These are phyloP conservation scores for Pinna nobilis DNA, from an alignment of 1,140 invertebrate genomes.

Conservation along the genomic window DNA sequence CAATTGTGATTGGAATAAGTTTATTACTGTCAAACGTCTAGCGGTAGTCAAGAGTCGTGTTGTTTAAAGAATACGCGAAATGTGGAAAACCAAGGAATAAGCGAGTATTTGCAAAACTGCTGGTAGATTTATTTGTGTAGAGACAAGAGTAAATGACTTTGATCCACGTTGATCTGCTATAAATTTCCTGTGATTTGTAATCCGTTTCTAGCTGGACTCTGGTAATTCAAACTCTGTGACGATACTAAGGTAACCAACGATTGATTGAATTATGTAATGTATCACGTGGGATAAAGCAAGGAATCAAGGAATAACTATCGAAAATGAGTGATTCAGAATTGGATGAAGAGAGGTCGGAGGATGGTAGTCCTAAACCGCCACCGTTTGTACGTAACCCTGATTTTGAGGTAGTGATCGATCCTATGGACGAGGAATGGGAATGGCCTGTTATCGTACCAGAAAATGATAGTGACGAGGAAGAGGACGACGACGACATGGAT, in stretches of 20 bases:
- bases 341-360: neutral
- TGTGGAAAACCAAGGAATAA: no score
- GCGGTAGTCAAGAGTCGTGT: no score
- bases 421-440: conserved; percentile 11
- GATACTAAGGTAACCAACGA: neutral
- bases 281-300: neutral
- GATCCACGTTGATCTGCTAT: no score
- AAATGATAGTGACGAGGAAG: conserved; percentile 22
- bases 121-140: no score
- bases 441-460: conserved; percentile 17
- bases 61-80: no score
- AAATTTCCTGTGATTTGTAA: no score
- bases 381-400: neutral
- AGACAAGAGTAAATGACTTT: no score
- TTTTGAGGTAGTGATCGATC: conserved; percentile 12
- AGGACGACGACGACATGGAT: no score
- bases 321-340: conserved; percentile 1
- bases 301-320: no score
- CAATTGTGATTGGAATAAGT: no score
- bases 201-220: neutral
- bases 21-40: no score
- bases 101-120: no score
- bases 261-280: neutral
- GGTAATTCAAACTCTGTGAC: conserved; percentile 5
- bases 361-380: neutral